These are phyloP conservation scores for Salvelinus fontinalis DNA, from an alignment of 2,113 vertebrate species.

Conservation along the genomic window DNA sequence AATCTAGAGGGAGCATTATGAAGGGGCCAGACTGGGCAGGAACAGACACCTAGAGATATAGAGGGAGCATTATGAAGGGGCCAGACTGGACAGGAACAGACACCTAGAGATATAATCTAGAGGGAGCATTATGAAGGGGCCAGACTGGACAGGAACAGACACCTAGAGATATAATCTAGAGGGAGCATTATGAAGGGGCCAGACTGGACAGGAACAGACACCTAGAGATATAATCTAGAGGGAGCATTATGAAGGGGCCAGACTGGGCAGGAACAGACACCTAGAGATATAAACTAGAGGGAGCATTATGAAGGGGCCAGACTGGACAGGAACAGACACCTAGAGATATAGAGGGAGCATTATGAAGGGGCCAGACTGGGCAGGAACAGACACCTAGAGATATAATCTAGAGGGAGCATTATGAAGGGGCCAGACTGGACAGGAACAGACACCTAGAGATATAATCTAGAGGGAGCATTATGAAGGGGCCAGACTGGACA, in stretches of 20 bases:
- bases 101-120: slow-evolving; percentile 46
- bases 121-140: slow-evolving; percentile 83
- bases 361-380: slow-evolving; percentile 67
- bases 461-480: slow-evolving; percentile 81
- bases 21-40: background rate
- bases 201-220: no score
- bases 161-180: slow-evolving; percentile 55
- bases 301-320: slow-evolving; percentile 80
- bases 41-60: background rate
- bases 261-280: no score
- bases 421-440: slow-evolving; percentile 57
- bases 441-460: no score
- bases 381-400: no score
- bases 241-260: slow-evolving; percentile 81
- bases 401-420: slow-evolving; percentile 81
- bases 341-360: slow-evolving; percentile 77
- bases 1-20: slow-evolving; percentile 86
- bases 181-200: slow-evolving; percentile 81
- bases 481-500: slow-evolving; percentile 55
- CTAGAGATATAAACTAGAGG: slow-evolving; percentile 62
- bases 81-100: no score
- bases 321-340: no score
- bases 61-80: slow-evolving; percentile 84
- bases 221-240: slow-evolving; percentile 55
- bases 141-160: no score